Conservation (phyloP, 2,113 vertebrate species). For the Dinomys branickii region DNA sequence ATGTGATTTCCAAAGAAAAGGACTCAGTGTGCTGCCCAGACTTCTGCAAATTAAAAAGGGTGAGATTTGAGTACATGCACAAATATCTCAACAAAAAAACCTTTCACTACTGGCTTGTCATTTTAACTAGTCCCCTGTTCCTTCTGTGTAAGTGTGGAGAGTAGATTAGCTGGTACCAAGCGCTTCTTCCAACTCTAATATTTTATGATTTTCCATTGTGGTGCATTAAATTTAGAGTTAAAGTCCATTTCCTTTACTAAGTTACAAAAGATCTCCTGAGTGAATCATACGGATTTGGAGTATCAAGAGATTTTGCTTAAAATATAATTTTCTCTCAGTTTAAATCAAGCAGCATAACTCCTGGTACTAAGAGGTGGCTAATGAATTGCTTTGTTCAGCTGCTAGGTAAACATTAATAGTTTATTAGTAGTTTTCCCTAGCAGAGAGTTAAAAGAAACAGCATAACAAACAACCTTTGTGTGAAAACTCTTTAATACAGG, state of each 20-base stretch:
- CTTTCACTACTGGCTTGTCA: background rate
- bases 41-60: background rate
- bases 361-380: background rate
- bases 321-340: background rate
- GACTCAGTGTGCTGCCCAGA: background rate
- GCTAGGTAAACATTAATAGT: slow-evolving; percentile 6
- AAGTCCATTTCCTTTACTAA: background rate
- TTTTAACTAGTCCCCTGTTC: background rate
- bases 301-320: background rate
- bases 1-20: background rate
- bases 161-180: background rate
- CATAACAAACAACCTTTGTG: background rate
- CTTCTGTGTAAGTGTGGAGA: background rate
- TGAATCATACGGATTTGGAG: background rate
- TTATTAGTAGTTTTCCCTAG: background rate
- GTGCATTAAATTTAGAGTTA: background rate
- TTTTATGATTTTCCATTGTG: background rate
- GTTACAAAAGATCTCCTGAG: background rate
- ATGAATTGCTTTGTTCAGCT: background rate
- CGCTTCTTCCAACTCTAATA: background rate
- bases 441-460: background rate
- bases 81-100: no score
- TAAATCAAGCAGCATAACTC: background rate
- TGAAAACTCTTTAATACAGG: background rate
- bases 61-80: no score